These are phyloP conservation scores for Euschistus heros DNA, from an alignment of 1,140 invertebrate species.

Conservation along the genomic window DNA sequence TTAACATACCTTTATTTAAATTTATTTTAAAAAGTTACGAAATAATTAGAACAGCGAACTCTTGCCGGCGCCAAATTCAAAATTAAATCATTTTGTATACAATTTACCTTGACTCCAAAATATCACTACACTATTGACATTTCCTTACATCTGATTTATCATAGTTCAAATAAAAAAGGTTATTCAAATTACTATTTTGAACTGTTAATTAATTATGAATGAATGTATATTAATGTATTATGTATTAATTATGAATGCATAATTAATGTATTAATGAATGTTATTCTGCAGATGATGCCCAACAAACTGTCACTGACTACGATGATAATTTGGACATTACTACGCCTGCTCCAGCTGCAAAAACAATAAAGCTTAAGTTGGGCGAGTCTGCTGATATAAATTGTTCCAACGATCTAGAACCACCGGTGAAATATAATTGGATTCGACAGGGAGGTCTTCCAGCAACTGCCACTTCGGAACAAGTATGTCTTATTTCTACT, in stretches of 20 bases:
- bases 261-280: background rate
- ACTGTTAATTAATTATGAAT: too few relatives aligned
- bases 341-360: slow-evolving; percentile 35
- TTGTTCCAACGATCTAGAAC: slow-evolving; percentile 48
- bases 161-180: too few relatives aligned
- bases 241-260: too few relatives aligned
- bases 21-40: too few relatives aligned
- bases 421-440: slow-evolving; percentile 54
- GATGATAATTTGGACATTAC: background rate
- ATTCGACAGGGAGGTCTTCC: slow-evolving; percentile 47
- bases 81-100: background rate
- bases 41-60: too few relatives aligned
- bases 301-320: background rate
- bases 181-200: too few relatives aligned
- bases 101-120: background rate
- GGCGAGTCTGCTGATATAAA: slow-evolving; percentile 50
- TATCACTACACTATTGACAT: background rate
- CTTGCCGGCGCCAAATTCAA: too few relatives aligned
- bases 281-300: background rate
- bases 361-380: slow-evolving; percentile 44
- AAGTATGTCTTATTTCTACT: too few relatives aligned
- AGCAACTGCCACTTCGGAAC: slow-evolving; percentile 14
- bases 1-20: background rate
- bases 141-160: too few relatives aligned
- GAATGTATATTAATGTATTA: too few relatives aligned